Base-by-base conservation (phyloP, 2,888 invertebrate genomes). In the Aphodius granarius region DNA sequence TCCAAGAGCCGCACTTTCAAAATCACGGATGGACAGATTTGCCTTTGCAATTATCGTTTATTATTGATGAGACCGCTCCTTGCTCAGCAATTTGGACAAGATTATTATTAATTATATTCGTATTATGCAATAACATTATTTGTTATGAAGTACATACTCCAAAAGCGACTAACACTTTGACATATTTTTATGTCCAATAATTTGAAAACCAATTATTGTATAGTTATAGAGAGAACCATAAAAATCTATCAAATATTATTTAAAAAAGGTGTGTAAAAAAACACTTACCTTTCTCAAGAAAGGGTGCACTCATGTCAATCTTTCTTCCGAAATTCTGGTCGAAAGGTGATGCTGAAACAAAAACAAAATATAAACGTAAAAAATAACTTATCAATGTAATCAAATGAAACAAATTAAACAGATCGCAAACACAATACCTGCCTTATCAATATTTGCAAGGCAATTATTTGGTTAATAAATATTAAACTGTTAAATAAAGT, bases 231-330 rank as follows among this genome's bases (percentile, higher is more conserved):
- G n/a, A n/a, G n/a, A n/a, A n/a, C n/a, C n/a, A n/a, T n/a, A 23
- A 23, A 5, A 23, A 23, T 6, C 6, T 23, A 5, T 6, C 23
- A 6, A 23, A 6, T 5, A 15, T 71, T 71, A 21, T 18, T 15
- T 5, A 71, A 23, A 71, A 70, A 21, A 70, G 19, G 6, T 9
- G 13, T 3, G 13, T 43, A 43, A 43, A 43, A 64, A 73, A 20
- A 23, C 21, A 70, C 76, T 73, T 72, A 76, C 76, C 76, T 76
- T 76, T 76, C 68, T 76, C 76, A 71, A 76, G 76, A 72, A 76
- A 76, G 74, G 76, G 76, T 73, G 76, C 74, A 73, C 76, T 76
- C 76, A 76, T 76, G 74, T 76, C 76, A 74, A 74, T 43, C 74
- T 76, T 76, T 63, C 76, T 66, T 64, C 76, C 76, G 20, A 76